A percentile compares a stretch with the other conserved stretches of the same genome.
Conservation (phyloP, 1,140 invertebrate species). For the Drosophila bipectinata region DNA sequence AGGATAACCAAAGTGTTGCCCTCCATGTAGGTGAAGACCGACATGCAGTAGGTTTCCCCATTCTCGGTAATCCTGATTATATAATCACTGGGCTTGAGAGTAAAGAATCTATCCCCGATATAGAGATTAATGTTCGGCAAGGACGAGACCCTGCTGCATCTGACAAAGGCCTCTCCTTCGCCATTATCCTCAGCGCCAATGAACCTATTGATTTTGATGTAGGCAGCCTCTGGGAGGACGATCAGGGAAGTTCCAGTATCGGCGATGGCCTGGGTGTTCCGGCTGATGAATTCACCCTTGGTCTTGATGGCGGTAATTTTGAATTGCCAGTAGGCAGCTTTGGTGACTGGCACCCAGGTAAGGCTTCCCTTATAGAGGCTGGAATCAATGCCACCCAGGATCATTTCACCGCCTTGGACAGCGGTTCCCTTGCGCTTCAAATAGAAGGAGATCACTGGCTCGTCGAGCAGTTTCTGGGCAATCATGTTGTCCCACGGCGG, state of each 20-base stretch:
- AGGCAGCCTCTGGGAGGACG: slow-evolving; percentile 93
- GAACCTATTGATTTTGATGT: slow-evolving; percentile 89
- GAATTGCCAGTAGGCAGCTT: slow-evolving; percentile 82
- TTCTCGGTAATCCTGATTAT: slow-evolving; percentile 92
- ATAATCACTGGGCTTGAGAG: slow-evolving; percentile 92
- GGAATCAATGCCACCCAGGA: slow-evolving; percentile 71
- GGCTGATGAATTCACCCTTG: slow-evolving; percentile 73
- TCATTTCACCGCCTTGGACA: slow-evolving; percentile 60
- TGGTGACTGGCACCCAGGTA: slow-evolving; percentile 72
- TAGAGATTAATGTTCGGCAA: slow-evolving; percentile 92
- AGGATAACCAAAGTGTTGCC: slow-evolving; percentile 96
- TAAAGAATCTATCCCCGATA: slow-evolving; percentile 91
- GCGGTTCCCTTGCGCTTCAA: slow-evolving; percentile 37
- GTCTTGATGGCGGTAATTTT: slow-evolving; percentile 48
- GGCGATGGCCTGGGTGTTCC: slow-evolving; percentile 96
- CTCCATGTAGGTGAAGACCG: slow-evolving; percentile 84
- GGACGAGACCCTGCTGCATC: slow-evolving; percentile 88
- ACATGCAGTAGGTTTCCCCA: slow-evolving; percentile 90
- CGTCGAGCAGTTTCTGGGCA: slow-evolving; percentile 89
- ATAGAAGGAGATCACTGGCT: slow-evolving; percentile 97
- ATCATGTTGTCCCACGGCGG: slow-evolving; percentile 98
- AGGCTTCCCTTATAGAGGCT: slow-evolving; percentile 58
- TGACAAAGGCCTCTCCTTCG: slow-evolving; percentile 91
- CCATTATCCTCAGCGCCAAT: slow-evolving; percentile 84
- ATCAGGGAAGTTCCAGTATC: slow-evolving; percentile 99